phyloP scores from a whole-genome alignment of 2,797 vertebrate species.

The Manis javanica region DNA sequence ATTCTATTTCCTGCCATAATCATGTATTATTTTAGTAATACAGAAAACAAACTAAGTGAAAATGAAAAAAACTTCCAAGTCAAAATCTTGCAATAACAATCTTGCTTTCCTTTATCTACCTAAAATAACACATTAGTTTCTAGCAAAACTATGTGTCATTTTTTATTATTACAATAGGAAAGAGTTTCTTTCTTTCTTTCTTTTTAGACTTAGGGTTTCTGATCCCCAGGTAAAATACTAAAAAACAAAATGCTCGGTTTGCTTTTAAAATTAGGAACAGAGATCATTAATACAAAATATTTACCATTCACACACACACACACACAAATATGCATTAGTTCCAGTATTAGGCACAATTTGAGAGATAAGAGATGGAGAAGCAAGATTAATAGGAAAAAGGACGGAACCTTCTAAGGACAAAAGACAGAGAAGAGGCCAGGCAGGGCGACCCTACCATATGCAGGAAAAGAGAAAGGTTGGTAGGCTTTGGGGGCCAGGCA shows the following conservation, averaged over 20 bases:
- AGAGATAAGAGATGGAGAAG: neutral
- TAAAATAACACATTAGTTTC: neutral
- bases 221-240: neutral
- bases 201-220: neutral
- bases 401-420: neutral
- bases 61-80: neutral
- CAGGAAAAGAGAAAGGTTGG: neutral
- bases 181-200: neutral
- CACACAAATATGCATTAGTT: neutral
- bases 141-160: neutral
- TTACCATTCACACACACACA: neutral
- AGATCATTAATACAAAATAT: constrained; percentile 17
- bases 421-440: neutral
- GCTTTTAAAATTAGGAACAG: constrained; percentile 22
- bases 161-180: neutral
- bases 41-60: constrained; percentile 7
- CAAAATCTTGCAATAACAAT: constrained; percentile 3
- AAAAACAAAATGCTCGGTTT: constrained; percentile 20
- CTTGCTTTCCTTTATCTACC: neutral
- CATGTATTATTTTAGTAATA: neutral
- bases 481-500: neutral
- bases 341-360: neutral
- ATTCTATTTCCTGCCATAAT: constrained; percentile 2
- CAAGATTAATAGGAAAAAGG: neutral
- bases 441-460: neutral